A percentile compares a stretch with the other conserved stretches of the same genome.
Conservation (phyloP, 2,797 vertebrate species). For the Girardinus metallicus region DNA sequence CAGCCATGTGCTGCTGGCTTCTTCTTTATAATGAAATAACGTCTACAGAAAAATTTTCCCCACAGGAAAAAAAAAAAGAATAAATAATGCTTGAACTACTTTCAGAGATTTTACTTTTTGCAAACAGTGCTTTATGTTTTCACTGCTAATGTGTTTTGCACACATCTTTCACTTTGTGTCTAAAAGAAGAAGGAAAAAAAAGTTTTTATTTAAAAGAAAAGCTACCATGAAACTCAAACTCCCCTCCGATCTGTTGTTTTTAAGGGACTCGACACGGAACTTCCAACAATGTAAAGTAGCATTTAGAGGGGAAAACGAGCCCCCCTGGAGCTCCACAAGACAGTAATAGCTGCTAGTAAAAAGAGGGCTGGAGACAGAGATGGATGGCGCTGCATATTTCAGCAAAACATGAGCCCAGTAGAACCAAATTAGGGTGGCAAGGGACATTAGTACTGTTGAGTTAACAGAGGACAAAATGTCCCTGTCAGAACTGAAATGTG, state of each 20-base stretch:
- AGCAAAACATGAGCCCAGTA: conserved; percentile 56
- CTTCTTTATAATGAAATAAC: conserved; percentile 35
- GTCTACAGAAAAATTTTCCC: conserved; percentile 25
- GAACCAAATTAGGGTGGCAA: conserved; percentile 34
- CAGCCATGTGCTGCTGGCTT: conserved; percentile 14
- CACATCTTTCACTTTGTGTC: conserved; percentile 30
- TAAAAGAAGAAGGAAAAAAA: conserved; percentile 11
- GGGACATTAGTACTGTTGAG: conserved; percentile 61
- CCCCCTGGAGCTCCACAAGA: conserved; percentile 62
- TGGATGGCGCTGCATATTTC: conserved; percentile 70
- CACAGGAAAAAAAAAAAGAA: conserved; percentile 14
- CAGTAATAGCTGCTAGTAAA: conserved; percentile 58
- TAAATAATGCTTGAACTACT: conserved; percentile 33
- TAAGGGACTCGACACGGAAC: conserved; percentile 50
- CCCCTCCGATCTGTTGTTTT: conserved; percentile 50
- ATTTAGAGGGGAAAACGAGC: conserved; percentile 60
- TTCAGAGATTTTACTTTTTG: conserved; percentile 19
- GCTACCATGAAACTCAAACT: conserved; percentile 37
- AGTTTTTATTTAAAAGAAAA: conserved; percentile 45
- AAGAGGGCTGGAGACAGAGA: conserved; percentile 70
- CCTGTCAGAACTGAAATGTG: conserved; percentile 61
- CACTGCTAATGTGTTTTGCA: conserved; percentile 41
- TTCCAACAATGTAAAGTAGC: conserved; percentile 73
- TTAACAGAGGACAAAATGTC: conserved; percentile 66
- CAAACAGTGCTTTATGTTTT: conserved; percentile 37